phyloP scores from a whole-genome alignment of 2,113 vertebrate genomes.

The Toxotes jaculatrix region DNA sequence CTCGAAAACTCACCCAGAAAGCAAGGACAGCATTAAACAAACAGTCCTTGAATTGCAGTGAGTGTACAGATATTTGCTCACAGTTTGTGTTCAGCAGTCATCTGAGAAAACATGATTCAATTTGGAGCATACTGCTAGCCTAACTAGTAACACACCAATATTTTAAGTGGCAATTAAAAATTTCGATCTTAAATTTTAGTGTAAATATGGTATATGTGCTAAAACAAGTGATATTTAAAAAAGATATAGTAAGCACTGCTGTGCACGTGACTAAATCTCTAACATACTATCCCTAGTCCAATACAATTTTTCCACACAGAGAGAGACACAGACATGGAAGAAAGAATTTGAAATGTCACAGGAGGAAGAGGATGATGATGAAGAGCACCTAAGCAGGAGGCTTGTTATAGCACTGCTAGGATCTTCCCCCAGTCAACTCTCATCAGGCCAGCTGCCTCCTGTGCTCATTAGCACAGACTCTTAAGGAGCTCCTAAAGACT shows the following conservation, averaged over 20 bases:
- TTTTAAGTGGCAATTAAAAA: neutral
- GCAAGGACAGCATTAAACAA: neutral
- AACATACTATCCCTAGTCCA: slow-evolving; percentile 35
- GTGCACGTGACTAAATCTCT: slow-evolving; percentile 21
- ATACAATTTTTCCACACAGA: slow-evolving; percentile 22
- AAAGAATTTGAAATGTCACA: slow-evolving; percentile 72
- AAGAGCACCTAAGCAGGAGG: slow-evolving; percentile 75
- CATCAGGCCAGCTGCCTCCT: slow-evolving; percentile 88
- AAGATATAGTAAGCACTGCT: neutral
- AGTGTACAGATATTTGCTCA: neutral
- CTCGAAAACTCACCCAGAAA: neutral
- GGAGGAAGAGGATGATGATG: slow-evolving; percentile 72
- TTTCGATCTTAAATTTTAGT: neutral
- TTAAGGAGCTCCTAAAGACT: slow-evolving; percentile 91
- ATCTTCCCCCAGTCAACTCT: slow-evolving; percentile 80
- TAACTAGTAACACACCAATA: neutral
- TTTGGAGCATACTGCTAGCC: neutral
- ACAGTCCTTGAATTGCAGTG: neutral
- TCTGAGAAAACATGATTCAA: neutral
- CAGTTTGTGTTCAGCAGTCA: slow-evolving; percentile 7
- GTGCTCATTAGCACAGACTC: slow-evolving; percentile 88
- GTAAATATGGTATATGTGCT: neutral
- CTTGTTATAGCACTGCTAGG: slow-evolving; percentile 76
- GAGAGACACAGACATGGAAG: slow-evolving; percentile 43
- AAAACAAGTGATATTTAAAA: neutral